phyloP scores from a whole-genome alignment of 2,888 invertebrate genomes.

The Perizoma affinitatum region DNA sequence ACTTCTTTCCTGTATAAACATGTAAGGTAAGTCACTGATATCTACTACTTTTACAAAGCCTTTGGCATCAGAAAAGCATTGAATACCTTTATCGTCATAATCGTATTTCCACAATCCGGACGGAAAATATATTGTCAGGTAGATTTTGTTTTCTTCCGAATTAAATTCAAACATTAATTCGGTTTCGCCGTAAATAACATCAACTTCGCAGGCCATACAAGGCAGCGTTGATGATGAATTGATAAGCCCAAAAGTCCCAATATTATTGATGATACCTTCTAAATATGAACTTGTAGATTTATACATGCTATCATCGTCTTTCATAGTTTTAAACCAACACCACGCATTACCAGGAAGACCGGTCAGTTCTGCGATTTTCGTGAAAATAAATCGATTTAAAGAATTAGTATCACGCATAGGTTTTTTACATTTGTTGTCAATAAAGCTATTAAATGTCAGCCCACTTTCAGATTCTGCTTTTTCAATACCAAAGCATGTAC shows the following conservation, averaged over 20 bases:
- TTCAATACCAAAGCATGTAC: slow-evolving; percentile 70
- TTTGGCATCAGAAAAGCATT: slow-evolving; percentile 85
- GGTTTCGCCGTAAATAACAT: slow-evolving; percentile 57
- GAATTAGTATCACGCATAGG: slow-evolving; percentile 57
- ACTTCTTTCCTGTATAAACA: slow-evolving; percentile 38
- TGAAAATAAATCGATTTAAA: slow-evolving; percentile 62
- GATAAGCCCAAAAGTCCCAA: slow-evolving; percentile 55
- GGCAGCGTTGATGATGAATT: slow-evolving; percentile 47
- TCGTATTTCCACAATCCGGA: slow-evolving; percentile 80
- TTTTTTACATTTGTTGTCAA: slow-evolving; percentile 52
- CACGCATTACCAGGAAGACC: slow-evolving; percentile 52
- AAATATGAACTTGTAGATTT: slow-evolving; percentile 17
- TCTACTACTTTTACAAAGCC: slow-evolving; percentile 76
- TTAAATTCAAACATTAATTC: slow-evolving; percentile 67
- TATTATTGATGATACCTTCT: slow-evolving; percentile 61
- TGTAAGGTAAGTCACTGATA: slow-evolving; percentile 61
- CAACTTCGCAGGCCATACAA: slow-evolving; percentile 73
- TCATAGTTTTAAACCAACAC: slow-evolving; percentile 64
- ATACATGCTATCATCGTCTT: slow-evolving; percentile 18
- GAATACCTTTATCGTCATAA: slow-evolving; percentile 73
- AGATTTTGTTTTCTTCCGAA: slow-evolving; percentile 57
- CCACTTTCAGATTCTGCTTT: slow-evolving; percentile 44
- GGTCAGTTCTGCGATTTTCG: slow-evolving; percentile 58
- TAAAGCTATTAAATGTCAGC: slow-evolving; percentile 58
- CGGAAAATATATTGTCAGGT: slow-evolving; percentile 82